These are phyloP conservation scores for Poeciliopsis turneri DNA, from an alignment of 2,797 vertebrate species.

Conservation along the genomic window DNA sequence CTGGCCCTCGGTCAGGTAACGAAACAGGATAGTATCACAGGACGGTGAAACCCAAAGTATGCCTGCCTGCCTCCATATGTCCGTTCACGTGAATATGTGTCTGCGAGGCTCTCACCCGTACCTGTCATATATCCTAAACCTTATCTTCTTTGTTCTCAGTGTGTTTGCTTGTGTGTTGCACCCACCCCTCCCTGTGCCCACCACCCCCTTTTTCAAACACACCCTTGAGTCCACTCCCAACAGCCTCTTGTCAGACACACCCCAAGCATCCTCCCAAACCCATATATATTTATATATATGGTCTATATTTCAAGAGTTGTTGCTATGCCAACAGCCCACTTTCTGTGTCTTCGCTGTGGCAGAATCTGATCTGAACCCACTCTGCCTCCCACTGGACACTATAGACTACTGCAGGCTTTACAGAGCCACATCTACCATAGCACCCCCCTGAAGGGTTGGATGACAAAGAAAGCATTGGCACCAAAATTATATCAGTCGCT, in stretches of 20 bases:
- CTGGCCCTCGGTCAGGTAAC: slow-evolving; percentile 85
- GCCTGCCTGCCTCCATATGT: slow-evolving; percentile 81
- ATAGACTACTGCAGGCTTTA: slow-evolving; percentile 73
- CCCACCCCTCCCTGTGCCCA: slow-evolving; percentile 32
- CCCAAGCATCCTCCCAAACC: slow-evolving; percentile 41
- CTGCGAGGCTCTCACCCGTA: slow-evolving; percentile 86
- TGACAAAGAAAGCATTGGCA: slow-evolving; percentile 54
- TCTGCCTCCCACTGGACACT: slow-evolving; percentile 82
- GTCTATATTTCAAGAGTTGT: slow-evolving; percentile 81
- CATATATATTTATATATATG: slow-evolving; percentile 61
- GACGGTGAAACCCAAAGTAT: slow-evolving; percentile 84
- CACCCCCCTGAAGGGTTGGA: slow-evolving; percentile 34
- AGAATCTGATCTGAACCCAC: slow-evolving; percentile 73
- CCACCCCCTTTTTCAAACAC: slow-evolving; percentile 34
- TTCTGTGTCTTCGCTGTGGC: slow-evolving; percentile 77
- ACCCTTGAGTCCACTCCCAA: slow-evolving; percentile 53
- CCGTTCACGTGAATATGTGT: slow-evolving; percentile 75
- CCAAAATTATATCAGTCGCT: slow-evolving; percentile 50
- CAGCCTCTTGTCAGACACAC: slow-evolving; percentile 53
- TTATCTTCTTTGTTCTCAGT: slow-evolving; percentile 76
- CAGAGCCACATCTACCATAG: slow-evolving; percentile 41
- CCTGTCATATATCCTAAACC: slow-evolving; percentile 89
- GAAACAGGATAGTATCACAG: slow-evolving; percentile 88
- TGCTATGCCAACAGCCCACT: slow-evolving; percentile 87
- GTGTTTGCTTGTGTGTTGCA: slow-evolving; percentile 84